phyloP scores from a whole-genome alignment of 2,113 vertebrate species.

The Oncorhynchus gorbuscha region DNA sequence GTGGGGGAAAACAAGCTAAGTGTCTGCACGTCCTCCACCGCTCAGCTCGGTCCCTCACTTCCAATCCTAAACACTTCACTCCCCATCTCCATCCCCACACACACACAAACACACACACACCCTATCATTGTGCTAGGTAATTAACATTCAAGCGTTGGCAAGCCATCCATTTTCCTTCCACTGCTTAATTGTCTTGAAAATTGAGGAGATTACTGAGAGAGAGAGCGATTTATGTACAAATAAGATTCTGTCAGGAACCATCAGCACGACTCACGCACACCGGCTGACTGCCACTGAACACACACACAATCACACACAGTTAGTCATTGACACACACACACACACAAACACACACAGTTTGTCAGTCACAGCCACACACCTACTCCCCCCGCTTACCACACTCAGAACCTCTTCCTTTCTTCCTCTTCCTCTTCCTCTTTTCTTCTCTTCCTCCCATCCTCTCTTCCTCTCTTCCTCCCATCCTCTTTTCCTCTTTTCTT shows the following conservation, averaged over 20 bases:
- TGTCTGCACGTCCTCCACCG: not conserved
- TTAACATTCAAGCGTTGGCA: conserved; percentile 65
- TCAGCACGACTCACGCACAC: conserved; percentile 9
- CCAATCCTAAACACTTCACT: conserved; percentile 2
- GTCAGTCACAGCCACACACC: conserved; percentile 6
- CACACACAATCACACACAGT: conserved; percentile 4
- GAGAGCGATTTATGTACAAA: conserved; percentile 61
- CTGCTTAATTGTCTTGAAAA: conserved; percentile 74
- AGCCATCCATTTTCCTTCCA: conserved; percentile 62
- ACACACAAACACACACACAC: conserved; percentile 13
- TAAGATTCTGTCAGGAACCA: conserved; percentile 59
- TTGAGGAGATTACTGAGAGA: conserved; percentile 61
- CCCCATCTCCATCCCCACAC: conserved; percentile 25
- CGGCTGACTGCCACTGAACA: conserved; percentile 3
- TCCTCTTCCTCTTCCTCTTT: no score
- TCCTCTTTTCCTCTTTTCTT: no score
- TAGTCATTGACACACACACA: conserved; percentile 7
- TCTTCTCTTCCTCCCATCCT: no score
- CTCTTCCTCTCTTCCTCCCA: no score
- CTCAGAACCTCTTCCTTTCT: no score
- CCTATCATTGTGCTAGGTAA: conserved; percentile 60
- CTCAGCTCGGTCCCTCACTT: not conserved
- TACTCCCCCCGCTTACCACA: not conserved
- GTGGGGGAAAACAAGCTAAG: conserved; percentile 24
- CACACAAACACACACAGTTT: not conserved